Base-by-base conservation (phyloP, 2,888 invertebrate genomes). In the Athrips mouffetella region DNA sequence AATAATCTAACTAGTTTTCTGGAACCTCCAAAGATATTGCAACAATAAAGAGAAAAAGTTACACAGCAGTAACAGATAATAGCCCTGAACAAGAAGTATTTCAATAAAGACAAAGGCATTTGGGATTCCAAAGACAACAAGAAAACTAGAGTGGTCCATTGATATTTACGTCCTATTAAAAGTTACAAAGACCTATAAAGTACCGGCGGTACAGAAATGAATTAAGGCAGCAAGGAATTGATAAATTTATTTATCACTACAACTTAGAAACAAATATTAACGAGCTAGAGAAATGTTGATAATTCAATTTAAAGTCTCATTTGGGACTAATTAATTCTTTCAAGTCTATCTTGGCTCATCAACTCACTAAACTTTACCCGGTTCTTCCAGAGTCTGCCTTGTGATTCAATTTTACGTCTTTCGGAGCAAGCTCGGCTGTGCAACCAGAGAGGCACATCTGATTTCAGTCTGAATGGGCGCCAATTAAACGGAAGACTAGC, bases 351-450 rank as follows among this genome's bases (percentile, higher is more conserved):
- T 15, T 35, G 33, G 8, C 5, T 2, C 18, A 30, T 6, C 30
- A 30, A 1, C 2, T 30, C 1, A 35, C 3, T n/a, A 20, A 18
- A 20, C 10, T 35, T 13, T 6, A 20, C 39, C n/a, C 23, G 7
- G 23, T 21, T 39, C 23, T 39, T 39, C 13, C 8, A 21, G 3
- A 39, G 39, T 39, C 23, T 39, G 39, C 23, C 23, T 23, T 20
- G 7, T 39, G 11, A 39, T 39, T 39, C 39, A 39, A 39, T 39
- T 21, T 23, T 39, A 11, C 23, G n/a, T n/a, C 20, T 39, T 21
- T 23, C 23, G 21, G 13, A 39, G 39, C 4, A 25, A 25, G 21
- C 39, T 39, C n/a, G n/a, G n/a, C n/a, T n/a, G n/a, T n/a, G 11
- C 23, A 39, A 39, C 20, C n/a, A 3, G 39, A 39, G 23, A 7